These are phyloP conservation scores for Lysandra bellargus DNA, from an alignment of 2,888 invertebrate genomes.

Conservation along the genomic window DNA sequence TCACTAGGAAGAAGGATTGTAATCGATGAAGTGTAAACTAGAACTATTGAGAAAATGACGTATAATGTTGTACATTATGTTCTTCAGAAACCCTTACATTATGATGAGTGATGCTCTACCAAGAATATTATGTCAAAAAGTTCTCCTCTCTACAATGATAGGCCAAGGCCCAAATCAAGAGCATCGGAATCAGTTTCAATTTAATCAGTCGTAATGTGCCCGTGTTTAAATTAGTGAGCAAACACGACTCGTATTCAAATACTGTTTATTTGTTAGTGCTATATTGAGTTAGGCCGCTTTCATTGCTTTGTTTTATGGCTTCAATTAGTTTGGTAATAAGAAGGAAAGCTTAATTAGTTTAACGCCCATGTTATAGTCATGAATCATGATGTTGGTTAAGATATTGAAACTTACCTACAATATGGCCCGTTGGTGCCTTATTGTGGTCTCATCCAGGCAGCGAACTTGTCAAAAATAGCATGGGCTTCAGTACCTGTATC, in stretches of 20 bases:
- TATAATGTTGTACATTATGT: too few species aligned
- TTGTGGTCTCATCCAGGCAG: neutral
- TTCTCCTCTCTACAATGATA: conserved; percentile 13
- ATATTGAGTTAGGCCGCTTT: conserved; percentile 12
- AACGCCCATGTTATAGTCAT: neutral
- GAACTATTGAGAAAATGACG: too few species aligned
- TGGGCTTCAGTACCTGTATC: neutral
- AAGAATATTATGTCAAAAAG: neutral
- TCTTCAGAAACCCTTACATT: neutral
- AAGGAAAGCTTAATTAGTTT: neutral
- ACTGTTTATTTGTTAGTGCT: conserved; percentile 6
- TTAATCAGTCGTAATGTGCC: conserved; percentile 14
- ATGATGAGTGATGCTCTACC: neutral
- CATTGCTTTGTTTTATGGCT: conserved; percentile 22
- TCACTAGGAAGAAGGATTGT: too few species aligned
- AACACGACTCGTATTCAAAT: neutral
- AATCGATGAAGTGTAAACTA: too few species aligned
- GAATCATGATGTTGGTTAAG: neutral
- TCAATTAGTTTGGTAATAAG: conserved; percentile 3
- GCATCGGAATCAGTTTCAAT: conserved; percentile 25
- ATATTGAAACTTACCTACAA: neutral
- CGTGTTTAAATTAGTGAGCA: conserved; percentile 25
- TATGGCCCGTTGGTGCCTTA: too few species aligned
- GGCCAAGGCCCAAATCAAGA: conserved; percentile 17
- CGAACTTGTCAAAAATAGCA: neutral